These are phyloP conservation scores for Lacanobia oleracea DNA, from an alignment of 2,888 invertebrate genomes.

Conservation along the genomic window DNA sequence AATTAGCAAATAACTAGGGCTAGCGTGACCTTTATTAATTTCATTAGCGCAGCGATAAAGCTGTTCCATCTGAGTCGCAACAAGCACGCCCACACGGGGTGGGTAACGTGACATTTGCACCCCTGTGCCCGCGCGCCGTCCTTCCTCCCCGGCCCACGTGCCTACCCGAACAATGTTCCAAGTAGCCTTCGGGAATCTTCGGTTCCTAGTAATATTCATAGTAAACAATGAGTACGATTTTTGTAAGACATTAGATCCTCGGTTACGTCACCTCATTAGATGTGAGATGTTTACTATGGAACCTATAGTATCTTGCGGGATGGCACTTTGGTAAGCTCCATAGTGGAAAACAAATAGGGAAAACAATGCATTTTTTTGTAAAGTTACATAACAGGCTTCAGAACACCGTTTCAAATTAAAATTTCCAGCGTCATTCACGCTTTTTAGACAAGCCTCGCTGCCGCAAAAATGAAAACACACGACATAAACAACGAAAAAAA, in stretches of 20 bases:
- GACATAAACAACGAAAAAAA: slow-evolving; percentile 18
- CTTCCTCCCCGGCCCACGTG: slow-evolving; percentile 69
- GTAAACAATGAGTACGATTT: slow-evolving; percentile 66
- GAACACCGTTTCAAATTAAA: slow-evolving; percentile 7
- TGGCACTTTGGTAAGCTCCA: not conserved
- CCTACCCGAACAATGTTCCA: slow-evolving; percentile 69
- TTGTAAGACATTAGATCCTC: slow-evolving; percentile 23
- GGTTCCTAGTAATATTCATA: slow-evolving; percentile 64
- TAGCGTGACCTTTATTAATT: slow-evolving; percentile 75
- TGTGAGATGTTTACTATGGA: slow-evolving; percentile 7
- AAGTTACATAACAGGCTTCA: not conserved
- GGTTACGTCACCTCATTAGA: slow-evolving; percentile 4
- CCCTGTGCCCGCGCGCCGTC: slow-evolving; percentile 59
- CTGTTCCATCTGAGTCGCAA: slow-evolving; percentile 67
- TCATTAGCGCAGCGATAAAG: slow-evolving; percentile 73
- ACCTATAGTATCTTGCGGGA: not conserved
- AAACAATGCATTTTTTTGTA: not conserved
- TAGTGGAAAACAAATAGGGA: not conserved
- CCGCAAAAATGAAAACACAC: slow-evolving; percentile 31
- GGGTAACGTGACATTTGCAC: slow-evolving; percentile 80
- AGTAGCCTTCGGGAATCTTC: slow-evolving; percentile 64
- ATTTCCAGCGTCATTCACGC: slow-evolving; percentile 6
- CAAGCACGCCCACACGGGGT: slow-evolving; percentile 73
- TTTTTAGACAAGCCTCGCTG: slow-evolving; percentile 12
- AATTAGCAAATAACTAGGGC: slow-evolving; percentile 62